phyloP scores from a whole-genome alignment of 2,888 invertebrate genomes.

The Falcaria lacertinaria region DNA sequence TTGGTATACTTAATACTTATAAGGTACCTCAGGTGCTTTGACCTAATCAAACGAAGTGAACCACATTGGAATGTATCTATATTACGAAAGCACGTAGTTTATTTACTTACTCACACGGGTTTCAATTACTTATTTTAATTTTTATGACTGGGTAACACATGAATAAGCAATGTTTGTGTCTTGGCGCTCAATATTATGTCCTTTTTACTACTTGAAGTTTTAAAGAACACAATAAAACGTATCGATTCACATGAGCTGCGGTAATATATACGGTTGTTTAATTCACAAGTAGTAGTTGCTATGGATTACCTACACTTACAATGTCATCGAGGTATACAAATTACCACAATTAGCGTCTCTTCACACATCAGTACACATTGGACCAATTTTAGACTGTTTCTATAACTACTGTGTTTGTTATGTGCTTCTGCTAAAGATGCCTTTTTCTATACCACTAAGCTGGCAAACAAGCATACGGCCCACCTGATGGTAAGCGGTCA shows the following conservation, averaged over 20 bases:
- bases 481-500: too few relatives aligned
- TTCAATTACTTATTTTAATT: slow-evolving; percentile 1
- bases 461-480: too few relatives aligned
- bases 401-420: too few relatives aligned
- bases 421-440: too few relatives aligned
- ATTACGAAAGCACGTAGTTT: neutral
- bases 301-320: neutral
- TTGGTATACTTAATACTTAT: too few relatives aligned
- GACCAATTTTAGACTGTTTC: too few relatives aligned
- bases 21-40: slow-evolving; percentile 11
- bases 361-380: too few relatives aligned
- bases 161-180: slow-evolving; percentile 2
- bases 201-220: slow-evolving; percentile 1
- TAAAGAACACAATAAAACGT: neutral
- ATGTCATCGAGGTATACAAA: slow-evolving; percentile 4
- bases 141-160: slow-evolving; percentile 1
- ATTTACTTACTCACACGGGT: neutral
- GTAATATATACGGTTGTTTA: neutral
- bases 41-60: slow-evolving; percentile 13
- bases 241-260: neutral
- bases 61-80: neutral
- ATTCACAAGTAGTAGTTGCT: neutral
- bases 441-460: too few relatives aligned
- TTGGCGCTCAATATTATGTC: slow-evolving; percentile 1
- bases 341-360: slow-evolving; percentile 16